phyloP scores from a whole-genome alignment of 1,140 invertebrate genomes.

The Zaprionus camerounensis region DNA sequence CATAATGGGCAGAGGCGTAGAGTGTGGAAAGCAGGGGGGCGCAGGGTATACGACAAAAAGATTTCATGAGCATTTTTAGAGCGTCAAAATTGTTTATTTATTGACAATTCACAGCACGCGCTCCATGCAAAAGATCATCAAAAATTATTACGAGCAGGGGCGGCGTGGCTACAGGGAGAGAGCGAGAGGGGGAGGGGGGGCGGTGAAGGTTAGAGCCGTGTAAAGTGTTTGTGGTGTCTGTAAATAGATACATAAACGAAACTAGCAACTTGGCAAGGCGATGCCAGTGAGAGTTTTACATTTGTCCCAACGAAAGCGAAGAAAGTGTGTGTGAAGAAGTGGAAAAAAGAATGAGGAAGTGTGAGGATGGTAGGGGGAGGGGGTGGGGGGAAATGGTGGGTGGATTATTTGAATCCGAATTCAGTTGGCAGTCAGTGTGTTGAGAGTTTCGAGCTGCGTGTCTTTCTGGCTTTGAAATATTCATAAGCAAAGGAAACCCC shows the following conservation, averaged over 20 bases:
- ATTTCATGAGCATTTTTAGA: constrained; percentile 45
- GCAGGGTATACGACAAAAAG: constrained; percentile 13
- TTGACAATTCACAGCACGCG: constrained; percentile 58
- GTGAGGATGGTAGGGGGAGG: not conserved
- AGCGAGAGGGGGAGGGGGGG: not conserved
- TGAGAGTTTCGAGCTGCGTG: constrained; percentile 27
- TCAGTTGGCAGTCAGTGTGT: constrained; percentile 14
- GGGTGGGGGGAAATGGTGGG: not conserved
- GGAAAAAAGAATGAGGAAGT: not conserved
- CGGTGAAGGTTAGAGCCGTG: not conserved
- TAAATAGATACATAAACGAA: constrained; percentile 46
- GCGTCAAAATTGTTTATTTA: constrained; percentile 57
- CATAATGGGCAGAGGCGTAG: constrained; percentile 13
- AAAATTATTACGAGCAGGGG: constrained; percentile 32
- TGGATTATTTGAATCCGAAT: constrained; percentile 18
- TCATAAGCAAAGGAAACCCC: constrained; percentile 36
- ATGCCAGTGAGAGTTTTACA: constrained; percentile 26
- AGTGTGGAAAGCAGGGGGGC: no score
- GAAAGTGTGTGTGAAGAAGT: not conserved
- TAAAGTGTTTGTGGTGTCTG: constrained; percentile 34
- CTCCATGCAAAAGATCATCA: constrained; percentile 45
- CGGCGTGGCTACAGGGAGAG: not conserved
- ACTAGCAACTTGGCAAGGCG: constrained; percentile 12
- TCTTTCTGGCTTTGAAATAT: constrained; percentile 46
- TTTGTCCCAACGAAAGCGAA: constrained; percentile 4